Evolutionary conservation across 2,113 vertebrate genomes (phyloP).

Genomic region (Malurus alboscapulatus): DNA sequence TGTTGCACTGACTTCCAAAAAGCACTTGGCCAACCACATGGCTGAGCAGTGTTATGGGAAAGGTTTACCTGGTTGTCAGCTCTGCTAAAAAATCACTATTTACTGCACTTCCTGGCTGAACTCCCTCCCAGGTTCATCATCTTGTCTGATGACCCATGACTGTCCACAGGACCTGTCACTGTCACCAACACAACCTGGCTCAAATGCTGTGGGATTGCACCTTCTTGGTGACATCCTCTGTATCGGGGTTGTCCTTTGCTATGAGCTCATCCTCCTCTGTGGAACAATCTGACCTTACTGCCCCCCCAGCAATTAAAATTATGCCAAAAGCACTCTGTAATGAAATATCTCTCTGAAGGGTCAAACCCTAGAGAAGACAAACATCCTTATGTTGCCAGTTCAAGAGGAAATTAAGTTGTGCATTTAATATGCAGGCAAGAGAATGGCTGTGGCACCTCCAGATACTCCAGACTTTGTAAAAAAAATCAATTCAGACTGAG

Average conservation of each 20-base stretch:
- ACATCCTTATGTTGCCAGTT: not conserved
- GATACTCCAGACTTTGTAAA: not conserved
- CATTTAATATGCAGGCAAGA: slow-evolving; percentile 18
- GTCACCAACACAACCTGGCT: not conserved
- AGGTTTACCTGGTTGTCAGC: not conserved
- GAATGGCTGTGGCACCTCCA: slow-evolving; percentile 14
- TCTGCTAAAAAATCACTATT: not conserved
- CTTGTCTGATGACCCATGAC: not conserved
- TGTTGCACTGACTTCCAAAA: not conserved
- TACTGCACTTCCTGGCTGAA: not conserved
- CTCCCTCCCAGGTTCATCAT: not conserved
- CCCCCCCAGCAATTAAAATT: not conserved
- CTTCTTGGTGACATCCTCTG: not conserved
- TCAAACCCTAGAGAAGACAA: not conserved
- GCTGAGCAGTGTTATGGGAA: not conserved
- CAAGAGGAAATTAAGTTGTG: slow-evolving; percentile 31
- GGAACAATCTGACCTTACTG: not conserved
- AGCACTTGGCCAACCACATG: not conserved
- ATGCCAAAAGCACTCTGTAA: not conserved
- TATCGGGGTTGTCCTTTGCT: not conserved
- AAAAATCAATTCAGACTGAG: slow-evolving; percentile 40
- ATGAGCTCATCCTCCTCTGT: not conserved
- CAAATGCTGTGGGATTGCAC: rapidly evolving
- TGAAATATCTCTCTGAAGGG: not conserved
- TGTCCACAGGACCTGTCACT: not conserved